A percentile compares a stretch with the other conserved stretches of the same genome.
Evolutionary conservation across 2,113 vertebrate genomes (phyloP).

Genomic region (Ceyx margarethae): DNA sequence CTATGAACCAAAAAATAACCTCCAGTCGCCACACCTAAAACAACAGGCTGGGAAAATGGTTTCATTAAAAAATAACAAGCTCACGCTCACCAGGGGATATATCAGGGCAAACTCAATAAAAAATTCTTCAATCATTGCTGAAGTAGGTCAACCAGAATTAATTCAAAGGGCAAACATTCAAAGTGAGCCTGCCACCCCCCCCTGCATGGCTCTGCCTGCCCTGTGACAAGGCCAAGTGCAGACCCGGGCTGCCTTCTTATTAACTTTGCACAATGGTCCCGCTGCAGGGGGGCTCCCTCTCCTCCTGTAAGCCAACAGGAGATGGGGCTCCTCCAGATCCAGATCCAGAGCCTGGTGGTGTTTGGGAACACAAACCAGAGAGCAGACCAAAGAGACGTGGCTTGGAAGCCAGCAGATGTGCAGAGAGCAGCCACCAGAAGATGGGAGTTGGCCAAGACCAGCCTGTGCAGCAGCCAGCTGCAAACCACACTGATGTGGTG

Average conservation of each 20-base stretch:
- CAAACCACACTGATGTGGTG: background rate
- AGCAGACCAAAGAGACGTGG: too few relatives aligned
- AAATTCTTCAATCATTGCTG: slow-evolving; percentile 81
- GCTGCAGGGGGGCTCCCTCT: background rate
- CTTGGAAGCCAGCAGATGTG: background rate
- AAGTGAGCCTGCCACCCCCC: slow-evolving; percentile 45
- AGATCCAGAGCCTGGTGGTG: background rate
- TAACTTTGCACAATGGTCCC: background rate
- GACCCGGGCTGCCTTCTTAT: slow-evolving; percentile 24
- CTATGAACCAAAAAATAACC: slow-evolving; percentile 27
- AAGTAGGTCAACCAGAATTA: slow-evolving; percentile 95
- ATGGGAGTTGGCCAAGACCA: background rate
- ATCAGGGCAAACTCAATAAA: slow-evolving; percentile 69
- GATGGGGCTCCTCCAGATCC: background rate
- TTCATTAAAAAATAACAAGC: slow-evolving; percentile 83
- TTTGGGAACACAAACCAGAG: background rate
- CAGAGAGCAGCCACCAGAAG: background rate
- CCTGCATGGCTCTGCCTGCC: slow-evolving; percentile 13
- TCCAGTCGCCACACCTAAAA: slow-evolving; percentile 67
- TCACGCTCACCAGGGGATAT: slow-evolving; percentile 71
- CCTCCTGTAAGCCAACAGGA: background rate
- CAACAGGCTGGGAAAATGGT: slow-evolving; percentile 74
- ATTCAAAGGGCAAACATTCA: slow-evolving; percentile 87
- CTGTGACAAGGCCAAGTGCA: slow-evolving; percentile 51
- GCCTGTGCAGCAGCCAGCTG: background rate